Base-by-base conservation (phyloP, 2,113 vertebrate genomes). In the Mormyrus lacerda region DNA sequence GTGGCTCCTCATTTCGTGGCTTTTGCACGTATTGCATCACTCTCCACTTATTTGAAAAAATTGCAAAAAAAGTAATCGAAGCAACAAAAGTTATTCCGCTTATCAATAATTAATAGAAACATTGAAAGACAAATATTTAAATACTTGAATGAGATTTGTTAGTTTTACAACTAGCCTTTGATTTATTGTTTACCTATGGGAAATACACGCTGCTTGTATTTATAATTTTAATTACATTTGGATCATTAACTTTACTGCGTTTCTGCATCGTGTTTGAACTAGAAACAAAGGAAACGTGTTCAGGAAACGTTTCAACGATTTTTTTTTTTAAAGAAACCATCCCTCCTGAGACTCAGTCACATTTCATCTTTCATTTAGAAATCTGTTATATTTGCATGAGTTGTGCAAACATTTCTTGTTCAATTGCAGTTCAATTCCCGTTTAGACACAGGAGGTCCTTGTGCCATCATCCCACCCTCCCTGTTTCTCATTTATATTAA, bases 141-240 rank as follows among this genome's bases (percentile, higher is more conserved):
- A 19, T 35, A 87, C 27, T 51, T 27, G 31, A 53, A 86, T 39
- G 73, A 79, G 73, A 79, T 39, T 42, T 51, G 50, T 53, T n/a
- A 15, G 27, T 35, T 53, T 84, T 84, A 84, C 44, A 84, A 84
- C 17, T 84, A 42, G 82, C 42, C 44, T 47, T 47, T 84, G 73
- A 79, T 42, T 79, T 19, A 15, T 19, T 79, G 31, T 84, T 87
- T 87, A 53, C 50, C 15, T 53, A 87, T 55, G 85, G 50, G 85
- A 87, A 11, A 55, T 27, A 17, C 27, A 42, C 17, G 0, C 48
- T 39, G 39, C 19, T 44, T 35, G 9, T 51, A 51, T 86, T 50
- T 50, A 86, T 86, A 48, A 86, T 51, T 87, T 51, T 55, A 87
- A 87, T 87, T 87, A 87, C 85, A 87, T 51, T 53, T 19, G 48